These are phyloP conservation scores for Pteronotus mesoamericanus DNA, from an alignment of 2,797 vertebrate genomes.

Conservation along the genomic window DNA sequence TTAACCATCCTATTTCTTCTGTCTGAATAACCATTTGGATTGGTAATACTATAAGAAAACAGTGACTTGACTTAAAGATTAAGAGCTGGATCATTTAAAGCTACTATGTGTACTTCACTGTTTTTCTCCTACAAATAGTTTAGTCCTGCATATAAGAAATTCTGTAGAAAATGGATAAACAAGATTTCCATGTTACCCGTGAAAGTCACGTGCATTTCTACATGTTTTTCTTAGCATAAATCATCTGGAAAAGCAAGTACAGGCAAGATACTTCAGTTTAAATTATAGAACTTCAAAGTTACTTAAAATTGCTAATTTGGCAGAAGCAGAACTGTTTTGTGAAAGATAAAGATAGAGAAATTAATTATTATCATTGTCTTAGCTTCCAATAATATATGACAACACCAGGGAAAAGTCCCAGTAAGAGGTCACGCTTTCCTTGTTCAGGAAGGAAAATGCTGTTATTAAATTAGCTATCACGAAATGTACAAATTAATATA, in stretches of 20 bases:
- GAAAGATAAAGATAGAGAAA: not conserved
- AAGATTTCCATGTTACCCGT: not conserved
- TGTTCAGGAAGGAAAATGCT: not conserved
- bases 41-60: not conserved
- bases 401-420: not conserved
- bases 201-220: not conserved
- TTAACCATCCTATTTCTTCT: not conserved
- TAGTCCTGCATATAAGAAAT: not conserved
- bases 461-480: slow-evolving; percentile 18
- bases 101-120: not conserved
- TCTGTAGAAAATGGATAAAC: not conserved
- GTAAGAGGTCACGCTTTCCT: not conserved
- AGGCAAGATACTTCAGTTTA: not conserved
- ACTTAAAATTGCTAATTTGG: not conserved
- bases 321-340: not conserved
- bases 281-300: not conserved
- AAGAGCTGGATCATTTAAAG: not conserved
- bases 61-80: not conserved
- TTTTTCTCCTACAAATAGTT: not conserved
- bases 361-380: slow-evolving; percentile 22
- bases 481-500: slow-evolving; percentile 15
- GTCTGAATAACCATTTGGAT: not conserved
- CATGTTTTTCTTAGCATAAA: not conserved
- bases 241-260: not conserved
- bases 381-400: not conserved